Evolutionary conservation across 2,113 vertebrate genomes (phyloP).

Genomic region (Tychaedon coryphoeus): DNA sequence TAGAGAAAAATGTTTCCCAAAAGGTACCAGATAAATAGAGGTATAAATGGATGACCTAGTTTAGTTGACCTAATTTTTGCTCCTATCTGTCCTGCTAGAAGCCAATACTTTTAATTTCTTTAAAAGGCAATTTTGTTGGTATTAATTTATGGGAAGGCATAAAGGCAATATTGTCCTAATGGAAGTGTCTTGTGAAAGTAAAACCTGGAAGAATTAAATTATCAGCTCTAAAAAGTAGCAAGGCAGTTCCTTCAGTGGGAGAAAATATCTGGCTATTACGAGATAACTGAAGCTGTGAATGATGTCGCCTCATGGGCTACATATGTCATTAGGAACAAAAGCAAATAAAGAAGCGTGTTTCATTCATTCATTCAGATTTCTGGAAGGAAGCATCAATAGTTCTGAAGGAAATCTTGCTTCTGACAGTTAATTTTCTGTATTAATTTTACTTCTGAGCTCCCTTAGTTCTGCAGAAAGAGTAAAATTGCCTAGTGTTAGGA

Average conservation of each 20-base stretch:
- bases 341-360: not conserved
- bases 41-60: conserved; percentile 45
- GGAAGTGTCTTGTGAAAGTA: not conserved
- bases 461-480: not conserved
- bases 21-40: not conserved
- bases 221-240: not conserved
- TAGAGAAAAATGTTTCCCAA: conserved; percentile 7
- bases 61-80: conserved; percentile 29
- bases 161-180: not conserved
- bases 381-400: not conserved
- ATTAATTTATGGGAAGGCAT: not conserved
- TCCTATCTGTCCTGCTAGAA: not conserved
- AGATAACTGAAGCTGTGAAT: not conserved
- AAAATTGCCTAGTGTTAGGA: not conserved
- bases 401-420: not conserved
- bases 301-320: not conserved
- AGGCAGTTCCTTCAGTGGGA: not conserved
- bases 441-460: not conserved
- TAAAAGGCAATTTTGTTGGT: conserved; percentile 23
- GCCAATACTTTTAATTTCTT: conserved; percentile 11
- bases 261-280: not conserved
- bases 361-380: not conserved
- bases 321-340: not conserved
- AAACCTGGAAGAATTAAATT: conserved; percentile 7
- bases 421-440: not conserved